phyloP scores from a whole-genome alignment of 2,888 invertebrate genomes.

The Glaucopsyche alexis region DNA sequence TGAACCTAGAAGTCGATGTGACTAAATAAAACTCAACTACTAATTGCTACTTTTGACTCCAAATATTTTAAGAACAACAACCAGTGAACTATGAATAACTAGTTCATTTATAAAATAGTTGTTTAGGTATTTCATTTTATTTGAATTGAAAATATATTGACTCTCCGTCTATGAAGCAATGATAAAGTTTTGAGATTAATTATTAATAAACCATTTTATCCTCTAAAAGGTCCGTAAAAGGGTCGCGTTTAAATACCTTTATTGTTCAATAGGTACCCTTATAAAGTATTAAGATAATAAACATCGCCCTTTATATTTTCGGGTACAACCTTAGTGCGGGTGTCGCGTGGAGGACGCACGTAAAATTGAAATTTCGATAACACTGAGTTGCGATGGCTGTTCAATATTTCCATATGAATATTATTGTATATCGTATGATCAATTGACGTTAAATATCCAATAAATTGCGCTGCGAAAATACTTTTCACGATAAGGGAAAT shows the following conservation, averaged over 20 bases:
- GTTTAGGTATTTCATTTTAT: too few species aligned
- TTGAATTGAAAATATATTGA: conserved; percentile 5
- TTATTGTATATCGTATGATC: conserved; percentile 19
- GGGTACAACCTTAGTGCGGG: conserved; percentile 7
- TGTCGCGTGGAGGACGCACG: conserved; percentile 26
- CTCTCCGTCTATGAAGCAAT: not conserved
- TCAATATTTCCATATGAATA: conserved; percentile 30
- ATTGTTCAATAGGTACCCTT: not conserved
- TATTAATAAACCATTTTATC: conserved; percentile 16
- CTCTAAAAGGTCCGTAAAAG: conserved; percentile 4
- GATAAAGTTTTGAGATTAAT: conserved; percentile 14
- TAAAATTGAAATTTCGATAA: conserved; percentile 30
- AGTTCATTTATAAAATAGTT: too few species aligned
- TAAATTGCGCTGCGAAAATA: conserved; percentile 20
- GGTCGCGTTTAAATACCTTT: conserved; percentile 11
- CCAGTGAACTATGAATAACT: too few species aligned
- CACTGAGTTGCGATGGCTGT: conserved; percentile 29
- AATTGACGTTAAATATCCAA: conserved; percentile 29
- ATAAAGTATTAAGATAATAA: conserved; percentile 18
- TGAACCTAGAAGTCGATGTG: not conserved
- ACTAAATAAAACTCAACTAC: too few species aligned
- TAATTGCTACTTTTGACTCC: too few species aligned
- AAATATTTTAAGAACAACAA: too few species aligned
- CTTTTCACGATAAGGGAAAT: conserved; percentile 9
- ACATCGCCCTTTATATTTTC: conserved; percentile 12